Percentiles rank a stretch among this genome's conserved stretches.
Conservation (phyloP, 2,797 vertebrate genomes). For the Pipistrellus pygmaeus region DNA sequence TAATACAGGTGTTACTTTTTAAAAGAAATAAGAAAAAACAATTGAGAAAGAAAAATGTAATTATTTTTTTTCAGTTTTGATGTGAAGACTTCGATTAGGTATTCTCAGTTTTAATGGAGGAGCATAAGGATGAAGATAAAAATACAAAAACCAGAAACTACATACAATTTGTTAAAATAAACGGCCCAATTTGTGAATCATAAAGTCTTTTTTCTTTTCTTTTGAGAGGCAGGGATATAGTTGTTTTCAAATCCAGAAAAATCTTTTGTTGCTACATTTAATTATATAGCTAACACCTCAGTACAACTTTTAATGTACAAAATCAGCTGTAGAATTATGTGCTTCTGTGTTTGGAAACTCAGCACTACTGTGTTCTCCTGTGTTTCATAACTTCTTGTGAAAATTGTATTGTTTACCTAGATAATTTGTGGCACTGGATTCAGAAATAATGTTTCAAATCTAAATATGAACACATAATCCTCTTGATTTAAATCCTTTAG, state of each 20-base stretch:
- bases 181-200: not conserved
- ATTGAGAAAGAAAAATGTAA: constrained; percentile 14
- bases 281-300: not conserved
- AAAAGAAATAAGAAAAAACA: not conserved
- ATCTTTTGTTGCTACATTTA: not conserved
- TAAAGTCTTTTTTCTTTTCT: not conserved
- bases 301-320: not conserved
- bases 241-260: constrained; percentile 16
- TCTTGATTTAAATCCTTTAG: not conserved
- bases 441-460: not conserved
- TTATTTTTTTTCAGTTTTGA: not conserved
- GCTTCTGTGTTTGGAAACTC: not conserved
- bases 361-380: not conserved
- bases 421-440: not conserved
- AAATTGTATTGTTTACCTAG: not conserved
- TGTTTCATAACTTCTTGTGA: not conserved
- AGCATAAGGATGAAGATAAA: not conserved
- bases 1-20: not conserved
- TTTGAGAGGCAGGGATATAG: not conserved
- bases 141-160: not conserved
- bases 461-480: not conserved
- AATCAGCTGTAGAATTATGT: not conserved
- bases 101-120: not conserved
- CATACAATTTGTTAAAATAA: not conserved
- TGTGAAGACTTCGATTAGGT: not conserved